Evolutionary conservation across 2,113 vertebrate species (phyloP).

Genomic region (Bufo gargarizans): DNA sequence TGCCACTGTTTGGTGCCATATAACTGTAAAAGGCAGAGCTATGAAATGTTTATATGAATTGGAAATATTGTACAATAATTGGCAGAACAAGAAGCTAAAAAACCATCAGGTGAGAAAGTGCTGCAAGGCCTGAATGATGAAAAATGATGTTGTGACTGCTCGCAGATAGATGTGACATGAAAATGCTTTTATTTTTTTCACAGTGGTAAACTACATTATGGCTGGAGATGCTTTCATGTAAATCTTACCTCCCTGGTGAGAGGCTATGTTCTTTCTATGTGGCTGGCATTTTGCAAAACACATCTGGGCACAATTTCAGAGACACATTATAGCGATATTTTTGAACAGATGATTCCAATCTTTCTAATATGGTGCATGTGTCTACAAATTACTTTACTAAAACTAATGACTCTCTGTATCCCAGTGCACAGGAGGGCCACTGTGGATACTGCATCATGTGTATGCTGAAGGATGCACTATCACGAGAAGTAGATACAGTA

Average conservation of each 20-base stretch:
- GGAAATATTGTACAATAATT: conserved; percentile 40
- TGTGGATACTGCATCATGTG: background rate
- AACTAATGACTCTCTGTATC: background rate
- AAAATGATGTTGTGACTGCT: conserved; percentile 7
- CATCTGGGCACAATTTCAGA: background rate
- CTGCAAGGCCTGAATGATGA: conserved; percentile 21
- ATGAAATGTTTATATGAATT: conserved; percentile 29
- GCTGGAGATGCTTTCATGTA: conserved; percentile 4
- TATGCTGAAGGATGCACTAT: background rate
- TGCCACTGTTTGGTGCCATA: conserved; percentile 14
- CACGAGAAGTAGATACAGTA: background rate
- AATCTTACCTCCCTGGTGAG: background rate
- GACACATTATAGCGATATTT: conserved; percentile 5
- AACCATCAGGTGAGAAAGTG: conserved; percentile 43
- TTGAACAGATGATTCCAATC: conserved; percentile 7
- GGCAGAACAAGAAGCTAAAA: conserved; percentile 25
- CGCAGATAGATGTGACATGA: conserved; percentile 11
- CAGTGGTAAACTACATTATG: conserved; percentile 23
- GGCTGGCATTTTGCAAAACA: conserved; percentile 7
- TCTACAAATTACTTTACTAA: background rate
- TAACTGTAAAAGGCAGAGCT: conserved; percentile 31
- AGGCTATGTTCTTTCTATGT: background rate
- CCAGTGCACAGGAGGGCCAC: background rate
- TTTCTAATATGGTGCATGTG: background rate
- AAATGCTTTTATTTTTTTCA: conserved; percentile 8